These are phyloP conservation scores for Prunella fulvescens DNA, from an alignment of 2,113 vertebrate genomes.

Conservation along the genomic window DNA sequence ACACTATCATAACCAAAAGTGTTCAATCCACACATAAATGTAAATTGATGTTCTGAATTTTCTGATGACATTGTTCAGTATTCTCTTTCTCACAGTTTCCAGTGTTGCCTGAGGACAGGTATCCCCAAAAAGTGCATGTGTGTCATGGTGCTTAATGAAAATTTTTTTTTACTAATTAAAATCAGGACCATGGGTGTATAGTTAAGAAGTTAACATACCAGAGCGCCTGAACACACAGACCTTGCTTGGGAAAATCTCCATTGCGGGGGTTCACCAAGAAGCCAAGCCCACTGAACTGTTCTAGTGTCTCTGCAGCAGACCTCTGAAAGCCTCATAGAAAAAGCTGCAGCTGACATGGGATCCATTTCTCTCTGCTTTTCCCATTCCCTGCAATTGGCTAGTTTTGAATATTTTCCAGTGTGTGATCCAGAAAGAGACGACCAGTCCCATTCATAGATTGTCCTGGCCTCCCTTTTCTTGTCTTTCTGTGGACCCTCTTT, in stretches of 20 bases:
- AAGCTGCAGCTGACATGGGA: not conserved
- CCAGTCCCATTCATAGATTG: not conserved
- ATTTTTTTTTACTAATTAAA: not conserved
- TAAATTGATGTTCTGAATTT: not conserved
- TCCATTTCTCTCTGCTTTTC: not conserved
- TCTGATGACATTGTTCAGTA: not conserved
- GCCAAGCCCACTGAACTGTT: not conserved
- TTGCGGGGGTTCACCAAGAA: not conserved
- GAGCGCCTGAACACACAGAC: not conserved
- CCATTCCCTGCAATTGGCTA: not conserved
- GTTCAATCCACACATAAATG: not conserved
- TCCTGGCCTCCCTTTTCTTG: not conserved
- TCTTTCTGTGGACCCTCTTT: not conserved
- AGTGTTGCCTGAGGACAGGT: not conserved
- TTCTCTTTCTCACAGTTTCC: not conserved
- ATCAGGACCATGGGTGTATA: not conserved
- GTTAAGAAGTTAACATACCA: constrained; percentile 20
- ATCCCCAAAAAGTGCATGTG: rapidly evolving
- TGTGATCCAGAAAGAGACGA: not conserved
- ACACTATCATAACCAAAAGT: not conserved
- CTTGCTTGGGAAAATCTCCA: not conserved
- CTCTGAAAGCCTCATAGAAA: not conserved
- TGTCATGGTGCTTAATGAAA: not conserved
- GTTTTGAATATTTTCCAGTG: not conserved
- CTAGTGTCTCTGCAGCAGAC: not conserved